phyloP scores from a whole-genome alignment of 2,888 invertebrate genomes.

The Campoletis raptor region DNA sequence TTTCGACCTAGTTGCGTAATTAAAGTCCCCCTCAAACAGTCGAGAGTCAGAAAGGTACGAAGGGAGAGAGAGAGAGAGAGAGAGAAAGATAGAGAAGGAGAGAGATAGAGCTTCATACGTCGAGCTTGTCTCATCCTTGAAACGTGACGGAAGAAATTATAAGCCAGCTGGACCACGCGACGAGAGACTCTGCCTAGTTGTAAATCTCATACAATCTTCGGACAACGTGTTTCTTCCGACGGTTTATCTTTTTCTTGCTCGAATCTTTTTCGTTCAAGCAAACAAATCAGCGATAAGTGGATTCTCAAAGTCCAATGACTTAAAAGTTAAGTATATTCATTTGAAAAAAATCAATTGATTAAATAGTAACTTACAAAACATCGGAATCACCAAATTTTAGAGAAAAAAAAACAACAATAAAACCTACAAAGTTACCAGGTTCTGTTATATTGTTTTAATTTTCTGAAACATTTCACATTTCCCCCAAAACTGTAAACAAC shows the following conservation, averaged over 20 bases:
- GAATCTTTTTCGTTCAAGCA: neutral
- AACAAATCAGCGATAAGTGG: neutral
- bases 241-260: neutral
- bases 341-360: neutral
- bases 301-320: neutral
- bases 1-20: constrained; percentile 84
- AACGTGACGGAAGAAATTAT: constrained; percentile 46
- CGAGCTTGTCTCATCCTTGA: constrained; percentile 11
- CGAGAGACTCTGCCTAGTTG: constrained; percentile 12
- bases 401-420: neutral
- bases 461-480: neutral
- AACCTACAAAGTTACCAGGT: neutral
- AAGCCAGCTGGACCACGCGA: constrained; percentile 40
- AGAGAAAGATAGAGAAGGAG: neutral
- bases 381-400: neutral
- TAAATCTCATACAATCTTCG: constrained; percentile 17
- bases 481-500: neutral
- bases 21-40: constrained; percentile 77
- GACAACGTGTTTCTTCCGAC: neutral
- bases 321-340: neutral
- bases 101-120: neutral
- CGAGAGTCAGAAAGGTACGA: neutral
- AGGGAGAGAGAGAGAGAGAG: neutral
- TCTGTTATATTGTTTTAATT: neutral
- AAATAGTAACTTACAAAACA: neutral